These are phyloP conservation scores for Ametastegia equiseti DNA, from an alignment of 2,888 invertebrate species.

Conservation along the genomic window DNA sequence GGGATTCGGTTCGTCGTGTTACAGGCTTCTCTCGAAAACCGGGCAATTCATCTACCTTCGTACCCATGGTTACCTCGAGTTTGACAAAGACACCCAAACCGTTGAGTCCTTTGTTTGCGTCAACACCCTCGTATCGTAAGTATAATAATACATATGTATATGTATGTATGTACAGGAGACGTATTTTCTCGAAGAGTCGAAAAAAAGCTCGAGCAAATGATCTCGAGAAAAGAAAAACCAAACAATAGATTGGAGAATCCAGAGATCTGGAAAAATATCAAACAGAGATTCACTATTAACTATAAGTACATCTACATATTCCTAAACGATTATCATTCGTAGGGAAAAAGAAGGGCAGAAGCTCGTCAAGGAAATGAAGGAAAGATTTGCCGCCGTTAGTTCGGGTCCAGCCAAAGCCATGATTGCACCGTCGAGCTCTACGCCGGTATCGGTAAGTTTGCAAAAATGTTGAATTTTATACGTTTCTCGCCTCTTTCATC, in stretches of 20 bases:
- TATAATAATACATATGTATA: conserved; percentile 51
- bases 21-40: conserved; percentile 88
- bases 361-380: conserved; percentile 88
- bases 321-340: neutral
- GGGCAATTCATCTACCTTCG: conserved; percentile 92
- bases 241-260: neutral
- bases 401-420: conserved; percentile 53
- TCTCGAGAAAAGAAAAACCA: neutral
- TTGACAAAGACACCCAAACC: conserved; percentile 85
- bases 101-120: conserved; percentile 93
- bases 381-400: conserved; percentile 84
- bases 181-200: too few relatives aligned
- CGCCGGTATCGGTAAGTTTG: neutral
- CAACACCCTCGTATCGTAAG: conserved; percentile 84
- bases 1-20: conserved; percentile 91
- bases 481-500: neutral
- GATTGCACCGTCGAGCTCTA: neutral
- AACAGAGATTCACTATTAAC: too few relatives aligned
- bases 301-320: too few relatives aligned
- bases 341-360: conserved; percentile 85
- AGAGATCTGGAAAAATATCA: neutral
- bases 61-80: conserved; percentile 90
- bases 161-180: neutral
- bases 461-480: neutral
- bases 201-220: too few relatives aligned